Evolutionary conservation across 2,113 vertebrate genomes (phyloP).

Genomic region (Centropristis striata): DNA sequence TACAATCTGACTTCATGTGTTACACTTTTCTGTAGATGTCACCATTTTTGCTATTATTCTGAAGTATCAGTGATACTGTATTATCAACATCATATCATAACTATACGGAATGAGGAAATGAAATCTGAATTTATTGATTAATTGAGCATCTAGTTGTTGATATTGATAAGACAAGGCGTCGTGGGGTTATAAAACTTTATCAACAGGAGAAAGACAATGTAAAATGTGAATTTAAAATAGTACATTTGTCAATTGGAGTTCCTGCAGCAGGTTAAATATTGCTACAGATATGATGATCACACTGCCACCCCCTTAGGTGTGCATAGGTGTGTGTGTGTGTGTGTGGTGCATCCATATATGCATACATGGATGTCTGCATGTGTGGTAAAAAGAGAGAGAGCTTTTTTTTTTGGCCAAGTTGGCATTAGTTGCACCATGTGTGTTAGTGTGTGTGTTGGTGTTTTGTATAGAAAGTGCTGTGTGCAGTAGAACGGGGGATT

Average conservation of each 20-base stretch:
- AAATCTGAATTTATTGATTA: slow-evolving; percentile 8
- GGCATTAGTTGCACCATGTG: slow-evolving; percentile 82
- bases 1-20: not conserved
- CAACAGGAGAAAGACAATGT: not conserved
- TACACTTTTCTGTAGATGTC: not conserved
- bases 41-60: not conserved
- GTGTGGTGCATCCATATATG: slow-evolving; percentile 9
- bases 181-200: slow-evolving; percentile 11
- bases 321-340: not conserved
- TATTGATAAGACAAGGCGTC: not conserved
- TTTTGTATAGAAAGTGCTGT: slow-evolving; percentile 94
- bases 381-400: slow-evolving; percentile 65
- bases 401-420: slow-evolving; percentile 86
- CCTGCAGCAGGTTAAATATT: slow-evolving; percentile 7
- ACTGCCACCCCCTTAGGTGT: not conserved
- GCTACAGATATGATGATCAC: not conserved
- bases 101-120: not conserved
- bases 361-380: slow-evolving; percentile 56
- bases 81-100: not conserved
- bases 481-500: slow-evolving; percentile 89
- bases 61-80: not conserved
- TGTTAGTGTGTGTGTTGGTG: slow-evolving; percentile 64
- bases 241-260: not conserved
- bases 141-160: not conserved
- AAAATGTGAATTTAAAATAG: slow-evolving; percentile 9